These are phyloP conservation scores for Drosophila koepferae DNA, from an alignment of 2,888 invertebrate genomes.

Conservation along the genomic window DNA sequence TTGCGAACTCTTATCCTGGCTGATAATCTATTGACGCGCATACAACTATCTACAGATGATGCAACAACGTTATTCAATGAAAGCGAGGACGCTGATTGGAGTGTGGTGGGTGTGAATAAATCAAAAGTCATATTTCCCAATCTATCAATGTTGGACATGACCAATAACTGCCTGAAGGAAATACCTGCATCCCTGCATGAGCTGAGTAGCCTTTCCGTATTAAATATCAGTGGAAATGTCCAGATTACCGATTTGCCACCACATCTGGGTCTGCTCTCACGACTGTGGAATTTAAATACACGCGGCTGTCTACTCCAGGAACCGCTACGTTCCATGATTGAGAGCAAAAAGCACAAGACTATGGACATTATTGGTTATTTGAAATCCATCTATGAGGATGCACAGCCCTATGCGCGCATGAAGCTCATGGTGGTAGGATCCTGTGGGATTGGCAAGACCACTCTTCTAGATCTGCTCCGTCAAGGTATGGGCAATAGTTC, in stretches of 20 bases:
- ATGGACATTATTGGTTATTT: conserved; percentile 96
- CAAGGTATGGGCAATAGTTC: conserved; percentile 89
- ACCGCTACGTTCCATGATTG: conserved; percentile 95
- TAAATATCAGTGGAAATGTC: conserved; percentile 91
- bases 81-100: conserved; percentile 88
- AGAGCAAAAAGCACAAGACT: conserved; percentile 96
- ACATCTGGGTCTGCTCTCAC: conserved; percentile 96
- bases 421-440: conserved; percentile 98
- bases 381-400: conserved; percentile 94
- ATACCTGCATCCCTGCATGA: conserved; percentile 94
- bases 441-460: conserved; percentile 95
- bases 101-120: conserved; percentile 86
- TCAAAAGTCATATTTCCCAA: conserved; percentile 94
- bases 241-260: conserved; percentile 96
- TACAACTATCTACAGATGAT: conserved; percentile 93
- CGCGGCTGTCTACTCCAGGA: conserved; percentile 95
- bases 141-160: conserved; percentile 97
- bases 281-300: conserved; percentile 98
- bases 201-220: conserved; percentile 94
- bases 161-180: conserved; percentile 92
- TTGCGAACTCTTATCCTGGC: conserved; percentile 88
- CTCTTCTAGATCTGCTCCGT: conserved; percentile 93
- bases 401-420: conserved; percentile 96
- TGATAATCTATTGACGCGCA: conserved; percentile 92
- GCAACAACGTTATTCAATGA: conserved; percentile 88